Evolutionary conservation across 2,113 vertebrate species (phyloP).

Genomic region (Empidonax alnorum): DNA sequence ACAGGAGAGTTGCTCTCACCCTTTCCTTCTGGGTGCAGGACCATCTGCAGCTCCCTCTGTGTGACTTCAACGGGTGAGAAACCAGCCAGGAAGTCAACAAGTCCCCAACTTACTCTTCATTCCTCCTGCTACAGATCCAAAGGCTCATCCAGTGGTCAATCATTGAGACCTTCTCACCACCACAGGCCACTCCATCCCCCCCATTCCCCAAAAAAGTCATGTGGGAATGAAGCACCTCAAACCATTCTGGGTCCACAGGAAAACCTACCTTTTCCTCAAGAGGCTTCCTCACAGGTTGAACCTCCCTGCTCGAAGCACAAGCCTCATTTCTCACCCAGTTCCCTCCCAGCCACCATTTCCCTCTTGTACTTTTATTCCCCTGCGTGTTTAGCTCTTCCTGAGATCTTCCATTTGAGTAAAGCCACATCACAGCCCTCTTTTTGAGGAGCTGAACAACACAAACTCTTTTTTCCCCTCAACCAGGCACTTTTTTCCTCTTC

Average conservation of each 20-base stretch:
- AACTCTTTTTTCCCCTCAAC: not conserved
- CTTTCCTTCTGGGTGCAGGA: not conserved
- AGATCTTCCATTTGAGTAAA: not conserved
- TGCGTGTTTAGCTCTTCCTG: not conserved
- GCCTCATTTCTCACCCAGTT: not conserved
- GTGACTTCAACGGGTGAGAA: not conserved
- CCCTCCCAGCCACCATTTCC: not conserved
- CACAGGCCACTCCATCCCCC: not conserved
- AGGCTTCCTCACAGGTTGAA: not conserved
- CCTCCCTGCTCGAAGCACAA: not conserved
- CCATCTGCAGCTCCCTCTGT: not conserved
- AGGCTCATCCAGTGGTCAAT: not conserved
- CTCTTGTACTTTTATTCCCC: not conserved
- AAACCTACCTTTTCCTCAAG: not conserved
- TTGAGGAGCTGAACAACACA: not conserved
- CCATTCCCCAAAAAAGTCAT: fast-evolving
- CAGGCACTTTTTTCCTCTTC: not conserved
- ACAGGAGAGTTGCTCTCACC: not conserved
- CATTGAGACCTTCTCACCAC: not conserved
- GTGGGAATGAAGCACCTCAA: not conserved
- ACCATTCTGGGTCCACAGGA: fast-evolving
- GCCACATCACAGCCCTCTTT: not conserved
- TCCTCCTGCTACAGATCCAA: not conserved
- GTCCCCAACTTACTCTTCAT: not conserved
- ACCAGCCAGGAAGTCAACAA: not conserved